A percentile compares a stretch with the other conserved stretches of the same genome.
Conservation (phyloP, 2,113 vertebrate species). For the Balaenoptera acutorostrata region DNA sequence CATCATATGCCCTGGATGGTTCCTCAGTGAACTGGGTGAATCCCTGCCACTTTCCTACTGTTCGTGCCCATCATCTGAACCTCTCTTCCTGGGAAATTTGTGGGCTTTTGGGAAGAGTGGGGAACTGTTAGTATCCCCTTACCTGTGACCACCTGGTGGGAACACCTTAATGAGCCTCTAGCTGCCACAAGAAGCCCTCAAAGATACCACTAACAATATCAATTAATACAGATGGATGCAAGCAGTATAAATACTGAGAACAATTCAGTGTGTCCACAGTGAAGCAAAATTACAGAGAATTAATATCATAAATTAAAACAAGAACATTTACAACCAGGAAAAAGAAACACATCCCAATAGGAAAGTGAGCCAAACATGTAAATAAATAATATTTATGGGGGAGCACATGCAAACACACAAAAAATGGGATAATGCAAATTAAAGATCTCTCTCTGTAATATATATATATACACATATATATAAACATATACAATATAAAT, state of each 20-base stretch:
- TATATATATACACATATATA: not conserved
- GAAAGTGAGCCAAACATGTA: not conserved
- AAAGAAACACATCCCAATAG: not conserved
- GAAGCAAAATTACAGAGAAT: not conserved
- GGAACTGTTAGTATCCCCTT: not conserved
- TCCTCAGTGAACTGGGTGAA: not conserved
- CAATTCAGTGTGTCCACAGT: not conserved
- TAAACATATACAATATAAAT: not conserved
- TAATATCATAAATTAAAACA: not conserved
- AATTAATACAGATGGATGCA: no score
- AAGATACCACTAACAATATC: not conserved
- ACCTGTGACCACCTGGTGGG: not conserved
- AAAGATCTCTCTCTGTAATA: not conserved
- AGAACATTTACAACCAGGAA: not conserved
- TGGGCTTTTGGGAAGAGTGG: no score
- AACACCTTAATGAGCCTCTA: no score
- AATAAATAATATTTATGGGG: not conserved
- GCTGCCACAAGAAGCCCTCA: not conserved
- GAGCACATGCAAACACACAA: not conserved
- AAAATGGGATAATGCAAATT: not conserved
- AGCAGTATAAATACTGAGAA: not conserved
- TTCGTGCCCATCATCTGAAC: rapidly evolving
- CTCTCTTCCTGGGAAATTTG: not conserved
- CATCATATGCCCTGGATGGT: not conserved
- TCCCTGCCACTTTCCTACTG: not conserved